phyloP scores from a whole-genome alignment of 2,113 vertebrate species.

The Platichthys flesus region DNA sequence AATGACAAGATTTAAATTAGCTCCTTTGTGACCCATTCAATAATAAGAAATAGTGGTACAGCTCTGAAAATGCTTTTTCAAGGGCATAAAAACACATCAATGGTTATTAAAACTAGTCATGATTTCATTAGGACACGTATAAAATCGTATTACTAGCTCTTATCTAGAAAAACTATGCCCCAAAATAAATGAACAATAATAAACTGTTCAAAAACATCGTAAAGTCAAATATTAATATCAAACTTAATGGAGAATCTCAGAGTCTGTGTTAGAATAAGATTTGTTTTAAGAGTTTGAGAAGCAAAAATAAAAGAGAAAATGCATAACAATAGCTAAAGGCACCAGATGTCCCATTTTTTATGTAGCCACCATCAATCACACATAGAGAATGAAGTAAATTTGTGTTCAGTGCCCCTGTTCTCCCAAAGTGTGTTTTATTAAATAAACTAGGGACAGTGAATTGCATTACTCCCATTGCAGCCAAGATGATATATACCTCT shows the following conservation, averaged over 20 bases:
- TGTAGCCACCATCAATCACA: constrained; percentile 57
- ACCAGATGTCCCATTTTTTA: constrained; percentile 48
- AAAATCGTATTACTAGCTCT: background rate
- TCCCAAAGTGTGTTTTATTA: constrained; percentile 52
- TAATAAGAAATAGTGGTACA: constrained; percentile 35
- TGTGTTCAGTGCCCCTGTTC: constrained; percentile 41
- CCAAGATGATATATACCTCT: constrained; percentile 20
- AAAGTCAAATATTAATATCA: constrained; percentile 23
- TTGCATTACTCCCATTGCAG: constrained; percentile 25
- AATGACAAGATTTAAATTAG: constrained; percentile 32
- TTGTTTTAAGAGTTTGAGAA: constrained; percentile 37
- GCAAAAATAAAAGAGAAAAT: constrained; percentile 9
- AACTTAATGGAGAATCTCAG: constrained; percentile 6
- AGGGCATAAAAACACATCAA: constrained; percentile 31
- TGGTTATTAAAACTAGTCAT: constrained; percentile 30
- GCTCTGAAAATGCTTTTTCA: constrained; percentile 26
- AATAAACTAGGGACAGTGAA: constrained; percentile 33
- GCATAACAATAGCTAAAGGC: constrained; percentile 41
- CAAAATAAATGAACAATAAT: background rate
- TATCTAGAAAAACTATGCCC: constrained; percentile 3
- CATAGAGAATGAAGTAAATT: constrained; percentile 50
- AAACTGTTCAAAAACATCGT: background rate
- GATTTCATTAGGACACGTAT: constrained; percentile 15
- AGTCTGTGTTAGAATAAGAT: constrained; percentile 24
- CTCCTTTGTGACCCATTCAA: constrained; percentile 36